phyloP scores from a whole-genome alignment of 2,888 invertebrate species.

The Lasioglossum morio region DNA sequence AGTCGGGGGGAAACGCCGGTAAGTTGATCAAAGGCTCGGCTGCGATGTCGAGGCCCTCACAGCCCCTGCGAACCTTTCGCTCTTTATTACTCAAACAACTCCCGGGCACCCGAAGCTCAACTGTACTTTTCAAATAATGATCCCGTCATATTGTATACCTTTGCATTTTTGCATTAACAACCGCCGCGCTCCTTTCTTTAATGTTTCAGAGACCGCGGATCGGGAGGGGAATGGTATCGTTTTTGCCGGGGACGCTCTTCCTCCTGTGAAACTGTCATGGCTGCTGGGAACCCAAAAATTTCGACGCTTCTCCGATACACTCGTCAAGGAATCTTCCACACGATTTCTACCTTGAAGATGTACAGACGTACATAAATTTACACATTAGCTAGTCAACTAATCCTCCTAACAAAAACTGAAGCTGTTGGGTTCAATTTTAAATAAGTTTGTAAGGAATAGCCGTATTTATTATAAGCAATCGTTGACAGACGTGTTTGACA shows the following conservation, averaged over 20 bases:
- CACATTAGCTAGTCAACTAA: no score
- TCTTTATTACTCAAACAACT: slow-evolving; percentile 78
- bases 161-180: slow-evolving; percentile 81
- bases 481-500: no score
- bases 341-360: neutral
- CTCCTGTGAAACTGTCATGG: neutral
- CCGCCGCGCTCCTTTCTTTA: slow-evolving; percentile 69
- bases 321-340: neutral
- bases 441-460: no score
- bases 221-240: slow-evolving; percentile 37
- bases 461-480: no score
- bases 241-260: slow-evolving; percentile 34
- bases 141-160: slow-evolving; percentile 81
- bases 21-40: slow-evolving; percentile 82
- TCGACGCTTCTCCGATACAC: neutral
- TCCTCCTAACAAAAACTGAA: no score
- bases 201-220: slow-evolving; percentile 61
- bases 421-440: no score
- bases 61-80: slow-evolving; percentile 76
- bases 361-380: no score
- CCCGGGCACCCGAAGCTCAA: slow-evolving; percentile 72
- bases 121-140: slow-evolving; percentile 82
- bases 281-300: neutral
- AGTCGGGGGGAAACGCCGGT: slow-evolving; percentile 79
- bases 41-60: slow-evolving; percentile 76